These are phyloP conservation scores for Tychaedon coryphoeus DNA, from an alignment of 2,113 vertebrate species.

Conservation along the genomic window DNA sequence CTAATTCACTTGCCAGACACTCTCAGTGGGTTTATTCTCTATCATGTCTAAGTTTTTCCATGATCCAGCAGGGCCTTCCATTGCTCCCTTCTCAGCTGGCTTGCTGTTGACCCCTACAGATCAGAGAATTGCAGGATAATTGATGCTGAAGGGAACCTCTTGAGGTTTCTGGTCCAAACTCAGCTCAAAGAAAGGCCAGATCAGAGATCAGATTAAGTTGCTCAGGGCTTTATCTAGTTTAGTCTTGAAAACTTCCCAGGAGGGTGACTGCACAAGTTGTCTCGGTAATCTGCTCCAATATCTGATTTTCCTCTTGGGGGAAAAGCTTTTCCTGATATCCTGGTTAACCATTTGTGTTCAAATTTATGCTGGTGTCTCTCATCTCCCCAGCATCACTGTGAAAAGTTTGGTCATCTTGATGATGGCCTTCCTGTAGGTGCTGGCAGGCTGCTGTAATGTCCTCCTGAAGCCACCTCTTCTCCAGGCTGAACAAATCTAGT, in stretches of 20 bases:
- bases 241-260: not conserved
- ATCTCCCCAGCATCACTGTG: not conserved
- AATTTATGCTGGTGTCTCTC: not conserved
- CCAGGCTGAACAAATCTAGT: not conserved
- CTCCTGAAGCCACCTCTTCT: not conserved
- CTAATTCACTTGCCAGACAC: not conserved
- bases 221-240: not conserved
- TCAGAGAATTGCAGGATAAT: not conserved
- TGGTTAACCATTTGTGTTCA: not conserved
- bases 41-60: not conserved
- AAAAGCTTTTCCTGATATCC: not conserved
- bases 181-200: not conserved
- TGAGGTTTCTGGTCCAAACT: not conserved
- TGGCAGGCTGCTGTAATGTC: not conserved
- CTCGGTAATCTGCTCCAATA: not conserved
- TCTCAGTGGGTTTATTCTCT: not conserved
- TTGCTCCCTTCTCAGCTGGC: not conserved
- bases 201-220: not conserved
- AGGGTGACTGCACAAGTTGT: not conserved
- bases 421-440: not conserved
- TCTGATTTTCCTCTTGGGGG: not conserved
- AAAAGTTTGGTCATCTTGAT: not conserved
- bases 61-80: not conserved
- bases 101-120: not conserved
- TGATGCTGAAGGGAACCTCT: not conserved